Evolutionary conservation across 2,888 invertebrate genomes (phyloP).

Genomic region (Tromatobia lineatoria): DNA sequence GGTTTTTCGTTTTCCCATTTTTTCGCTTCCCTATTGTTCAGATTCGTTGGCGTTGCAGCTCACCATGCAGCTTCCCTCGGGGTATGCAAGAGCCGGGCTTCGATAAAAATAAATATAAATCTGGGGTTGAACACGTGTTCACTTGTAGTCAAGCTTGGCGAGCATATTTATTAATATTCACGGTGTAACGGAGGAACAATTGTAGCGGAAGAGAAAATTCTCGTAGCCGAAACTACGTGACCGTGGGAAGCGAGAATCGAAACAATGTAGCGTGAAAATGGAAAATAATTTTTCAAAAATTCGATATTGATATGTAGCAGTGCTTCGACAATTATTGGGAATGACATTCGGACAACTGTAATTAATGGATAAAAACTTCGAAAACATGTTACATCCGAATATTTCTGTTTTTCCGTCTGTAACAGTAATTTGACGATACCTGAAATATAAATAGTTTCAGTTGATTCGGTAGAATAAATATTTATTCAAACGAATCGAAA

Average conservation of each 20-base stretch:
- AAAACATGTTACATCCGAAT: neutral
- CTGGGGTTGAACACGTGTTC: conserved; percentile 8
- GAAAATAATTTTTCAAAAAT: neutral
- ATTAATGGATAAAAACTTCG: neutral
- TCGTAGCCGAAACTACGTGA: conserved; percentile 11
- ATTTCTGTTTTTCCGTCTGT: neutral
- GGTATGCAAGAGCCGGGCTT: neutral
- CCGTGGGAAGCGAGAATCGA: neutral
- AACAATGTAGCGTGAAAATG: conserved; percentile 6
- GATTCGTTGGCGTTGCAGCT: neutral
- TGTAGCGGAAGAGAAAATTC: conserved; percentile 15
- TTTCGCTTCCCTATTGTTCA: conserved; percentile 11
- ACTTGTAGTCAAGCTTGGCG: neutral
- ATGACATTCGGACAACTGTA: neutral
- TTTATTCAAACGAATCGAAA: no score
- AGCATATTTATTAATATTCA: conserved; percentile 45
- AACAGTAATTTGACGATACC: no score
- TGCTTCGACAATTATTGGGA: neutral
- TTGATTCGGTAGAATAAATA: no score
- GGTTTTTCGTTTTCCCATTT: neutral
- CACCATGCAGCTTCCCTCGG: neutral
- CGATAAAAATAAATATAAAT: conserved; percentile 14
- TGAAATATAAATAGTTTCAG: no score
- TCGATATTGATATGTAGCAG: neutral
- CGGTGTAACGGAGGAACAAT: conserved; percentile 29